Evolutionary conservation across 2,797 vertebrate genomes (phyloP), one percentile per base, ranked within the genome.

Genomic region (Ammospiza maritima): DNA sequence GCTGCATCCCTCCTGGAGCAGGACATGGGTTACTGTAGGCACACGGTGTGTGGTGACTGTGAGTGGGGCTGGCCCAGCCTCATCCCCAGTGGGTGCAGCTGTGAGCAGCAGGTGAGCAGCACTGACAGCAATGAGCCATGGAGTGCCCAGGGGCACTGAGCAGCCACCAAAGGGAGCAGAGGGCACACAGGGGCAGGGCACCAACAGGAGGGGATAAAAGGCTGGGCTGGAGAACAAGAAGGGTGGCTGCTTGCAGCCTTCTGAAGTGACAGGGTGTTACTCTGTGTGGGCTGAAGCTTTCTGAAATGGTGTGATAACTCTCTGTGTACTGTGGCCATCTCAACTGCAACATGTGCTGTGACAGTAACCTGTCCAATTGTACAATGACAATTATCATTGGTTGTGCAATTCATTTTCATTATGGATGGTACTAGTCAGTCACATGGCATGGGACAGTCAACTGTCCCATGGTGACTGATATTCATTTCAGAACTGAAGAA

Each of bases 201-300:
- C 5, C 8, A 10, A 27, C 58, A 27, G 5, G 58, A 38, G 36
- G 58, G 34, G 25, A 27, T 60, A 20, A 38, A 29, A 60, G 36
- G 58, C 0, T 27, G 58, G 26, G 36, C 17, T 27, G 0, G 1
- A 38, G 26, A 4, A 7, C 17, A 14, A 7, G 34, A 5, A 6
- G 17, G 34, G 36, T 0, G 0, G 58, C 3, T 0, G 2, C 4
- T 29, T 20, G 36, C 6, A 40, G 13, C 26, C 18, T 61, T 7
- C 58, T 61, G 26, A 10, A 7, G 17, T 1, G 58, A 5, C 3
- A 2, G 0, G 11, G 36, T 60, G 25, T 19, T 26, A 1, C 16
- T 92, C 1, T 29, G 17, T 38, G 4, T 20, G 58, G 36, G 36
- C 5, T 60, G 26, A 60, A 38, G 36, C 18, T 29, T 29, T 60